Conservation (phyloP, 2,113 vertebrate genomes). For the Pristiophorus japonicus region DNA sequence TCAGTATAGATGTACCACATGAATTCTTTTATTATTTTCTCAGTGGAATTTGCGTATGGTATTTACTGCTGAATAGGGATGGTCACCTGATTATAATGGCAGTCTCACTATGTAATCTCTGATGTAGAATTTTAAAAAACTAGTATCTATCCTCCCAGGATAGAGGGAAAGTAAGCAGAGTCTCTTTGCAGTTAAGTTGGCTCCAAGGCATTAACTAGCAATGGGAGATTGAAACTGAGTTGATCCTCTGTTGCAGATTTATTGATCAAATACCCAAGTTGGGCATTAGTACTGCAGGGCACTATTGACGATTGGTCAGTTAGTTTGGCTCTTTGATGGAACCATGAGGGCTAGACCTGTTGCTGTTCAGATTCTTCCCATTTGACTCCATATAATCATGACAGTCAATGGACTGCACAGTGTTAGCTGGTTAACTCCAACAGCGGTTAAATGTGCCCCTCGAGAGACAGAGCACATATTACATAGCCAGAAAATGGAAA, state of each 20-base stretch:
- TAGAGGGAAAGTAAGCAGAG: background rate
- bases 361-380: background rate
- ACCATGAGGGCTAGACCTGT: background rate
- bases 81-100: background rate
- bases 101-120: background rate
- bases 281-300: background rate
- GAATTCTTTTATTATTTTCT: background rate
- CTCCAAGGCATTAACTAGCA: background rate
- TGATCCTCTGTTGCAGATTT: background rate
- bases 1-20: background rate
- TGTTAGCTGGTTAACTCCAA: background rate
- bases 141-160: background rate
- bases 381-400: no score
- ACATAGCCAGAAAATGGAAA: background rate
- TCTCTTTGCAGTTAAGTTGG: background rate
- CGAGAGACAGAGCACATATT: background rate
- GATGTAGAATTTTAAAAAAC: background rate
- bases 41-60: background rate
- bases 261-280: background rate
- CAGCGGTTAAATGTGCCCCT: background rate
- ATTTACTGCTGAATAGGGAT: background rate
- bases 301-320: background rate
- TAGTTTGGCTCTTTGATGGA: background rate
- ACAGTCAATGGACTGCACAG: background rate
- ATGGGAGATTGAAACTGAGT: background rate